Conservation (phyloP, 2,797 vertebrate species). For the Phataginus tetradactyla region DNA sequence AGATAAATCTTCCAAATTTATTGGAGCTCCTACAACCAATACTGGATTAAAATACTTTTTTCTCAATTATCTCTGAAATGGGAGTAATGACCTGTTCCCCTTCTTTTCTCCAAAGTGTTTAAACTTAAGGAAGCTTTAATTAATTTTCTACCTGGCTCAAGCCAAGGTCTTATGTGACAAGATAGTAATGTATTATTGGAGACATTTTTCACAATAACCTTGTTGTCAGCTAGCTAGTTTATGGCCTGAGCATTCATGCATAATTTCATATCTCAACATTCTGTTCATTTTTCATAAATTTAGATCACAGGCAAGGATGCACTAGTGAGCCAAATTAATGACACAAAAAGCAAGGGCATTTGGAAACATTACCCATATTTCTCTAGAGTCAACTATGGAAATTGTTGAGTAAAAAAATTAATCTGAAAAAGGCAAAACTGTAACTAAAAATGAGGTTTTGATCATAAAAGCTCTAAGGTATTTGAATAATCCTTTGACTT, state of each 20-base stretch:
- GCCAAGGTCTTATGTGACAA: background rate
- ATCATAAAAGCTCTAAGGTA: background rate
- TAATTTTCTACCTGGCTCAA: slow-evolving; percentile 15
- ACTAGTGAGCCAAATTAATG: background rate
- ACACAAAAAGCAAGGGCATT: background rate
- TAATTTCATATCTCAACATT: slow-evolving; percentile 10
- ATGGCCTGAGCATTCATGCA: background rate
- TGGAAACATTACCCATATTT: slow-evolving; percentile 10
- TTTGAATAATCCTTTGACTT: background rate
- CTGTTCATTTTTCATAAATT: slow-evolving; percentile 54
- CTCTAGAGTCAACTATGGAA: background rate
- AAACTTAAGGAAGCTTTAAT: background rate
- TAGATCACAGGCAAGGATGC: background rate
- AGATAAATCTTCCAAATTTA: background rate
- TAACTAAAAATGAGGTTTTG: background rate
- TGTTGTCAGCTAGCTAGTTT: background rate
- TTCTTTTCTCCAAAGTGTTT: background rate
- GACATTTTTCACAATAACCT: slow-evolving; percentile 6
- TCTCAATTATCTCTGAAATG: slow-evolving; percentile 39
- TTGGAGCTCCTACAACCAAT: background rate
- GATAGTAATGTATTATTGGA: background rate
- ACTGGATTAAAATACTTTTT: background rate
- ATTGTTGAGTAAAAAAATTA: slow-evolving; percentile 2
- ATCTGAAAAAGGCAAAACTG: background rate
- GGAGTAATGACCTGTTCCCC: background rate